Evolutionary conservation across 2,888 invertebrate genomes (phyloP).

Genomic region (Noctuana brunneofusca): DNA sequence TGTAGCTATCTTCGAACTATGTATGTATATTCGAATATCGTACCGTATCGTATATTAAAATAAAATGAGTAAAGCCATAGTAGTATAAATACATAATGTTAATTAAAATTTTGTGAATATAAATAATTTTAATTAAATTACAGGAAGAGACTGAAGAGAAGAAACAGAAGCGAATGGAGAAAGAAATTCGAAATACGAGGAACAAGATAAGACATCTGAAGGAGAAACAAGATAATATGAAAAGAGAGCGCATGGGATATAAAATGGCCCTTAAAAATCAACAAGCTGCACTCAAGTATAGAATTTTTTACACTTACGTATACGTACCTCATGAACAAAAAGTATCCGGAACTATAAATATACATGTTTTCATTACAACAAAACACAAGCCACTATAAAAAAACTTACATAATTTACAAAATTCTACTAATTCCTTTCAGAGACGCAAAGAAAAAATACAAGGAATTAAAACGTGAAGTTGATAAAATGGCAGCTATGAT

Average conservation of each 20-base stretch:
- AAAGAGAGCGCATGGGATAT: slow-evolving; percentile 89
- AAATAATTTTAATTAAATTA: background rate
- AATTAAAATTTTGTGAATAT: background rate
- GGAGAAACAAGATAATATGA: slow-evolving; percentile 90
- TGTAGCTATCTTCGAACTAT: too few species aligned
- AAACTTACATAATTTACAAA: too few species aligned
- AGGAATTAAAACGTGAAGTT: slow-evolving; percentile 92
- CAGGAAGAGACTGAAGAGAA: slow-evolving; percentile 84
- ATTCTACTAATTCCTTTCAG: slow-evolving; percentile 53
- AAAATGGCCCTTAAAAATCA: slow-evolving; percentile 92
- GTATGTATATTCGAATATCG: too few species aligned
- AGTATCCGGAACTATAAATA: too few species aligned
- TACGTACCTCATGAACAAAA: too few species aligned
- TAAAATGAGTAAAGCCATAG: background rate
- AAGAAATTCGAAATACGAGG: slow-evolving; percentile 84
- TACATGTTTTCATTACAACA: too few species aligned
- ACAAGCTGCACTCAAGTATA: slow-evolving; percentile 87
- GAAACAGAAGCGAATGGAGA: slow-evolving; percentile 84
- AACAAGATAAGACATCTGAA: slow-evolving; percentile 86
- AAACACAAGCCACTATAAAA: too few species aligned
- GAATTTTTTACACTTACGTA: background rate
- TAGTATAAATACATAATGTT: background rate
- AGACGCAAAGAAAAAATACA: slow-evolving; percentile 92
- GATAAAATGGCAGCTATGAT: slow-evolving; percentile 95
- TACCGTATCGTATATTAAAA: too few species aligned